phyloP scores from a whole-genome alignment of 2,113 vertebrate genomes.

The Rhinoderma darwinii region DNA sequence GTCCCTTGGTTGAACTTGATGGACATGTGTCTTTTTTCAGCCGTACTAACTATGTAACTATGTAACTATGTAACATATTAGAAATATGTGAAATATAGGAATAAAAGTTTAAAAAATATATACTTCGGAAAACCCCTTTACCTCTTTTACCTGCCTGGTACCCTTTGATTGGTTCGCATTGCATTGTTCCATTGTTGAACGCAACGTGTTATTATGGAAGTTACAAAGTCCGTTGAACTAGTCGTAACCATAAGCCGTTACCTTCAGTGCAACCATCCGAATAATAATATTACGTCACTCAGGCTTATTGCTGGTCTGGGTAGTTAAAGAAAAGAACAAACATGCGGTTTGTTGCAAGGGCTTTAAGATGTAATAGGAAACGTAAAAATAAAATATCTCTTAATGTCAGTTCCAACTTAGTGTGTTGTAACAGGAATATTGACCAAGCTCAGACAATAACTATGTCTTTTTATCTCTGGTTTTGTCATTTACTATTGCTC shows the following conservation, averaged over 20 bases:
- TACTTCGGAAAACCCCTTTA: too few relatives aligned
- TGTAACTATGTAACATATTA: too few relatives aligned
- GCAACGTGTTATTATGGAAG: not conserved
- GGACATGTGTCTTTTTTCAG: too few relatives aligned
- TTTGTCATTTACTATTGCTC: constrained; percentile 31
- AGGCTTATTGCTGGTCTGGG: not conserved
- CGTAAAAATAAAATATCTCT: constrained; percentile 33
- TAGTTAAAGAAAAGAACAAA: not conserved
- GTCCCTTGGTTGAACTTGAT: too few relatives aligned
- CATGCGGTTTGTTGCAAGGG: not conserved
- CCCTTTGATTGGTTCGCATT: too few relatives aligned
- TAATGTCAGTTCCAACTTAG: constrained; percentile 4
- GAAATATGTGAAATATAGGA: too few relatives aligned
- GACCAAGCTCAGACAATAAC: not conserved
- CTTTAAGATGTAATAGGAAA: constrained; percentile 32
- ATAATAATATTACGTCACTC: not conserved
- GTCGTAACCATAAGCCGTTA: not conserved
- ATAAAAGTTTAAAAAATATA: too few relatives aligned
- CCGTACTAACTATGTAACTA: too few relatives aligned
- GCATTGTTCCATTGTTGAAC: not conserved
- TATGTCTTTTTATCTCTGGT: constrained; percentile 13
- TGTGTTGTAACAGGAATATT: constrained; percentile 45
- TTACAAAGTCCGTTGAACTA: not conserved
- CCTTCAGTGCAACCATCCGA: too few relatives aligned
- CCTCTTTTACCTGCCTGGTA: too few relatives aligned